Percentiles rank a stretch among this genome's conserved stretches.
These are phyloP conservation scores for Bellardia pandia DNA, from an alignment of 2,888 invertebrate species.

Conservation along the genomic window DNA sequence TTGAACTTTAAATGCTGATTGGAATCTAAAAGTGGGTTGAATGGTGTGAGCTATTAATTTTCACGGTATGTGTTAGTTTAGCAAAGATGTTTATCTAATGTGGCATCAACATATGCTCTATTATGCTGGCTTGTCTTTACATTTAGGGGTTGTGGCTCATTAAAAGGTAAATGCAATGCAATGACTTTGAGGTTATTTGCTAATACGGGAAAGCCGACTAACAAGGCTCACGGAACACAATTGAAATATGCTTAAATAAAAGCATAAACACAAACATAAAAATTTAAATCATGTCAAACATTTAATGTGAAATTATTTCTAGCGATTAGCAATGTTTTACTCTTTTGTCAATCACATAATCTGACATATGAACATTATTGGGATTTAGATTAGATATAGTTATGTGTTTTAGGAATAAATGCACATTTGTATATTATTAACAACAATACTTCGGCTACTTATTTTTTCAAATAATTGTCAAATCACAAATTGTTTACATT, in stretches of 20 bases:
- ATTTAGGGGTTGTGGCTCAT: conserved; percentile 65
- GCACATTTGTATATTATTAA: background rate
- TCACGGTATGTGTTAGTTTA: conserved; percentile 75
- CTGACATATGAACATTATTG: background rate
- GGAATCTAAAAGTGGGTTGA: conserved; percentile 72
- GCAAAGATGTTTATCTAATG: conserved; percentile 84
- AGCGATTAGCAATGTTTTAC: conserved; percentile 46
- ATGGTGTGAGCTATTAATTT: conserved; percentile 72
- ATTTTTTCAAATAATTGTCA: no score
- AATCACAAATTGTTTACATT: background rate
- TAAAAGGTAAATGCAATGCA: conserved; percentile 51
- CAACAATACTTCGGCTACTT: no score
- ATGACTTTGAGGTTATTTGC: conserved; percentile 63
- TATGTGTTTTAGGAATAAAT: background rate
- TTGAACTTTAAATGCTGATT: conserved; percentile 72
- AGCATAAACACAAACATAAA: conserved; percentile 58
- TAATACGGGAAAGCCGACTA: conserved; percentile 60
- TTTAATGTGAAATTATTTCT: conserved; percentile 57
- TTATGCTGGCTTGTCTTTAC: conserved; percentile 44
- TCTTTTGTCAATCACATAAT: background rate
- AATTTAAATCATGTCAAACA: conserved; percentile 45
- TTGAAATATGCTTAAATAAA: conserved; percentile 52
- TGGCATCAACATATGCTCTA: conserved; percentile 84
- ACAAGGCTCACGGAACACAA: conserved; percentile 25
- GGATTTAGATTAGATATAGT: background rate